Conservation (phyloP, 2,797 vertebrate species). For the Glyptemys insculpta region DNA sequence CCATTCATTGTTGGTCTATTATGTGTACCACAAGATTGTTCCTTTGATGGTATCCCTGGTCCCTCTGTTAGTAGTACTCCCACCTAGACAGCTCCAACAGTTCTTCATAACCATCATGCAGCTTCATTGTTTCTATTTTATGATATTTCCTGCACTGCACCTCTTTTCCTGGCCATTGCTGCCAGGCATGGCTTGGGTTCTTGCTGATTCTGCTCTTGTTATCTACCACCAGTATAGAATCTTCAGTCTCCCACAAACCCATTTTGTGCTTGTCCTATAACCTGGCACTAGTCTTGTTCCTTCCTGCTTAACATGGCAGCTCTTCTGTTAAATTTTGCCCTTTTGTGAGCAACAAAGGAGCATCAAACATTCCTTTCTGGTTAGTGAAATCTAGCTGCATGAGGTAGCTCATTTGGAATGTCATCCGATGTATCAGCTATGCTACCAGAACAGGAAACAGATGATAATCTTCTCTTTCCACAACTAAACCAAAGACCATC, state of each 20-base stretch:
- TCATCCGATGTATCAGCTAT: background rate
- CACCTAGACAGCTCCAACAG: background rate
- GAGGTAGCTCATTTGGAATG: background rate
- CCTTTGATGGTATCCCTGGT: background rate
- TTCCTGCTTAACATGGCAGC: background rate
- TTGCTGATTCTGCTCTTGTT: background rate
- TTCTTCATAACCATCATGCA: background rate
- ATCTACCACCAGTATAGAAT: background rate
- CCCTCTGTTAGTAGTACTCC: accelerated
- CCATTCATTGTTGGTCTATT: background rate
- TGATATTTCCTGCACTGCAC: background rate
- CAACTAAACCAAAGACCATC: background rate
- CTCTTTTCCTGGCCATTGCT: background rate
- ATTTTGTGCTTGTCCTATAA: background rate
- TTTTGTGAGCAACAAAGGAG: background rate
- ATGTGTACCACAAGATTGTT: background rate
- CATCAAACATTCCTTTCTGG: background rate
- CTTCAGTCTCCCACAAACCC: background rate
- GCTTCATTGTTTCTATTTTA: background rate
- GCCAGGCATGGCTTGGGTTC: background rate
- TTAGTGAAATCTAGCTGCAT: background rate
- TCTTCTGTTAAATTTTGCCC: background rate
- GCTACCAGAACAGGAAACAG: slow-evolving; percentile 2
- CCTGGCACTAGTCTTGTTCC: background rate
- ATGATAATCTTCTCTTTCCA: background rate